Evolutionary conservation across 1,140 invertebrate species (phyloP).

Genomic region (Chrysomallon squamiferum): DNA sequence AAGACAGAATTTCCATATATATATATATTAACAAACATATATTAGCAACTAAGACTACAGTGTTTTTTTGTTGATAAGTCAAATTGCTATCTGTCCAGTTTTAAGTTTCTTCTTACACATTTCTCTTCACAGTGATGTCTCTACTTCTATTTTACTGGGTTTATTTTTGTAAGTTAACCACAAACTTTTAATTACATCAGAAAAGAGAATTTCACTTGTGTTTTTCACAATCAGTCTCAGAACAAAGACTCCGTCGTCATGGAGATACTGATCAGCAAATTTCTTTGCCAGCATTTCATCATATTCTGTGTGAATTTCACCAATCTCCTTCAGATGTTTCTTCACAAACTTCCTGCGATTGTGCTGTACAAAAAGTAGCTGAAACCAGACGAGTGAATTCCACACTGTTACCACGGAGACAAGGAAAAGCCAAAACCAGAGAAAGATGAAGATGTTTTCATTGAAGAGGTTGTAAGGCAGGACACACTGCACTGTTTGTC

Average conservation of each 20-base stretch:
- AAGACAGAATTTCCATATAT: too few species aligned
- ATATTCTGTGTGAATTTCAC: background rate
- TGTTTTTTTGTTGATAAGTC: too few species aligned
- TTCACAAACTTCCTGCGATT: slow-evolving; percentile 26
- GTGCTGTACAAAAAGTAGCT: background rate
- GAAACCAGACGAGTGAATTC: slow-evolving; percentile 8
- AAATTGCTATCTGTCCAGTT: too few species aligned
- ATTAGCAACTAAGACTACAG: too few species aligned
- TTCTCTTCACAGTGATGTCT: too few species aligned
- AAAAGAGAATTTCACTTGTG: slow-evolving; percentile 23
- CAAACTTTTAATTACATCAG: slow-evolving; percentile 25
- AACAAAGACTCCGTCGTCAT: slow-evolving; percentile 32
- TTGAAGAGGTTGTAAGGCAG: slow-evolving; percentile 65
- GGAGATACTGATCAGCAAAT: slow-evolving; percentile 28
- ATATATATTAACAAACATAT: too few species aligned
- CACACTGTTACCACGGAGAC: slow-evolving; percentile 47
- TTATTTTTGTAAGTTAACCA: slow-evolving; percentile 23
- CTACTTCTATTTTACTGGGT: too few species aligned
- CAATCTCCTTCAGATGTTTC: slow-evolving; percentile 10
- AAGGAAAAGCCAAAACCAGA: slow-evolving; percentile 64
- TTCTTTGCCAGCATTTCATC: slow-evolving; percentile 7
- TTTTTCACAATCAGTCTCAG: slow-evolving; percentile 29
- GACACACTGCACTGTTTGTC: slow-evolving; percentile 52
- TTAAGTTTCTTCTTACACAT: too few species aligned
- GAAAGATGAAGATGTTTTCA: slow-evolving; percentile 64